Conservation (phyloP, 2,797 vertebrate genomes). For the Neosilurus hyrtlii region DNA sequence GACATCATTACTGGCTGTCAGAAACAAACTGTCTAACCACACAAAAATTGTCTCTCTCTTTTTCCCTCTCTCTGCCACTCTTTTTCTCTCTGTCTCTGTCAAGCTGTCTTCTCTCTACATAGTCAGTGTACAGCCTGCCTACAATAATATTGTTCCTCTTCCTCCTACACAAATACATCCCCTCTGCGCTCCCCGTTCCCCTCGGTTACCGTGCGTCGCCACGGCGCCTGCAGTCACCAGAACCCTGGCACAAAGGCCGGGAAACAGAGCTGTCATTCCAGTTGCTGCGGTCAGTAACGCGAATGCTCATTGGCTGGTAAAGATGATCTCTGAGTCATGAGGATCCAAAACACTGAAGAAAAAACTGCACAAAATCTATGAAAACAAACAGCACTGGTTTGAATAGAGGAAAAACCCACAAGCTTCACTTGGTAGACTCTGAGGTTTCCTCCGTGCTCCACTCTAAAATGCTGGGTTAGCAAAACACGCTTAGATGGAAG, state of each 20-base stretch:
- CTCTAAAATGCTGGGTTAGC: slow-evolving; percentile 46
- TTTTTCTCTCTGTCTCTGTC: slow-evolving; percentile 25
- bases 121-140: slow-evolving; percentile 52
- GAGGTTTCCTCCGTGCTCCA: slow-evolving; percentile 43
- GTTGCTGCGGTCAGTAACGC: slow-evolving; percentile 64
- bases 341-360: slow-evolving; percentile 39
- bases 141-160: slow-evolving; percentile 59
- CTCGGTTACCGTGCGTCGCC: slow-evolving; percentile 63
- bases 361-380: slow-evolving; percentile 31
- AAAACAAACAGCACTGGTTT: slow-evolving; percentile 47
- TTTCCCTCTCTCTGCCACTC: not conserved
- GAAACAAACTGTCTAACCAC: slow-evolving; percentile 8
- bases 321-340: slow-evolving; percentile 56
- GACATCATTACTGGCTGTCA: slow-evolving; percentile 18
- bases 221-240: slow-evolving; percentile 64
- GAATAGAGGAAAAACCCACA: slow-evolving; percentile 48
- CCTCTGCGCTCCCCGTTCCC: slow-evolving; percentile 62
- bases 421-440: slow-evolving; percentile 35
- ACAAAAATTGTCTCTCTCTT: slow-evolving; percentile 6
- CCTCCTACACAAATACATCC: slow-evolving; percentile 73
- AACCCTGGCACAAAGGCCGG: slow-evolving; percentile 60
- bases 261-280: slow-evolving; percentile 64
- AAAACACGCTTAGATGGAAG: slow-evolving; percentile 37
- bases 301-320: slow-evolving; percentile 56
- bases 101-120: slow-evolving; percentile 36